Evolutionary conservation across 2,888 invertebrate species (phyloP), one percentile per base, ranked within the genome.

Genomic region (Beris morrisii): DNA sequence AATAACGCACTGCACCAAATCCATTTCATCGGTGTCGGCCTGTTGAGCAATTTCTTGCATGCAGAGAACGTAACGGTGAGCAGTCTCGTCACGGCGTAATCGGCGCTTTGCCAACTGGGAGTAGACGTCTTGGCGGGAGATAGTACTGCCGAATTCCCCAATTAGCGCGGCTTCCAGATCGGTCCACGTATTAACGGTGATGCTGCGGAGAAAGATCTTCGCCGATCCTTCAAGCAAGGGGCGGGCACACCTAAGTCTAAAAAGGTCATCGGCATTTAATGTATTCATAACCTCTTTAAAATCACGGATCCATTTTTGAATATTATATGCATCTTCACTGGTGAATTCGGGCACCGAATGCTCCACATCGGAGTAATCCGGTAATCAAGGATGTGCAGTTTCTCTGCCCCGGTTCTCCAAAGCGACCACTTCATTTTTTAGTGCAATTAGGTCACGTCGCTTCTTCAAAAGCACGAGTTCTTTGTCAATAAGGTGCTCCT

Each of bases 1-100:
- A 28, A 50, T 50, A 50, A 50, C 15, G 15, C 50, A 50, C 6
- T 50, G 50, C 13, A 53, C 53, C 12, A 53, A n/a, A 53, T 53
- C 53, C 12, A 9, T 5, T 15, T 53, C 53, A 12, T 53, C 53
- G 7, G 15, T 28, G 31, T 53, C 53, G 5, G 48, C 4, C 5
- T 13, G 15, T 9, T n/a, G 13, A 4, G 48, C 48, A 5, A 48
- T 48, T 48, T 48, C 48, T 48, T 48, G 48, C 48, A 48, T 48
- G 11, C 48, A 48, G 5, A 48, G 11, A 5, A 48, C 15, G 15
- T 48, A 48, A 6, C 15, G 48, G 5, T 5, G 48, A 5, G 13
- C n/a, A 12, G 53, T 28, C 15, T 53, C 53, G 15, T 53, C 46
- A 13, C 46, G 46, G 4, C 15, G n/a, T 15, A 46, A 11, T 5